Conservation (phyloP, 1,140 invertebrate species). For the Vanessa atalanta region DNA sequence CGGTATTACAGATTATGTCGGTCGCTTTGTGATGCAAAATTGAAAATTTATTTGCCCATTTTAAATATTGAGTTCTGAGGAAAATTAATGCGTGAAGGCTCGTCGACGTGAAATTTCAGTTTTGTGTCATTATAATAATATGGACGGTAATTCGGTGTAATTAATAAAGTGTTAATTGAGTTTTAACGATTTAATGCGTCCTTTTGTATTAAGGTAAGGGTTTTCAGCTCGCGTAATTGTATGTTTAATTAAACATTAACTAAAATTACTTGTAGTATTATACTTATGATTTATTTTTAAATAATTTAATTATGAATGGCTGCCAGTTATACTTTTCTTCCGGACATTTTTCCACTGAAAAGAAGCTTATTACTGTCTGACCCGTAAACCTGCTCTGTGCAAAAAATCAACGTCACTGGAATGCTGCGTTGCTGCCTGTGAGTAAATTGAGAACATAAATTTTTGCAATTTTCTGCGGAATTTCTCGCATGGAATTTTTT, state of each 20-base stretch:
- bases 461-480: too few species aligned
- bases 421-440: too few species aligned
- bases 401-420: too few species aligned
- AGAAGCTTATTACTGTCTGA: too few species aligned
- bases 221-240: neutral
- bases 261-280: neutral
- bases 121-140: constrained; percentile 2
- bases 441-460: too few species aligned
- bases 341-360: too few species aligned
- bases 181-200: constrained; percentile 8
- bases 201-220: constrained; percentile 2
- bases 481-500: too few species aligned
- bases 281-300: too few species aligned
- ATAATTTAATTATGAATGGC: too few species aligned
- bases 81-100: constrained; percentile 6
- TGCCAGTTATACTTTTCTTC: too few species aligned
- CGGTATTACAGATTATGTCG: constrained; percentile 46
- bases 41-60: constrained; percentile 31
- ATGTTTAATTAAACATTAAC: neutral
- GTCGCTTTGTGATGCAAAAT: constrained; percentile 30
- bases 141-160: neutral
- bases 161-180: constrained; percentile 10
- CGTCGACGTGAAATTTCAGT: neutral
- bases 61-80: constrained; percentile 32
- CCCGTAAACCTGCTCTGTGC: too few species aligned